phyloP scores from a whole-genome alignment of 2,113 vertebrate species.

The Pluvianellus socialis region DNA sequence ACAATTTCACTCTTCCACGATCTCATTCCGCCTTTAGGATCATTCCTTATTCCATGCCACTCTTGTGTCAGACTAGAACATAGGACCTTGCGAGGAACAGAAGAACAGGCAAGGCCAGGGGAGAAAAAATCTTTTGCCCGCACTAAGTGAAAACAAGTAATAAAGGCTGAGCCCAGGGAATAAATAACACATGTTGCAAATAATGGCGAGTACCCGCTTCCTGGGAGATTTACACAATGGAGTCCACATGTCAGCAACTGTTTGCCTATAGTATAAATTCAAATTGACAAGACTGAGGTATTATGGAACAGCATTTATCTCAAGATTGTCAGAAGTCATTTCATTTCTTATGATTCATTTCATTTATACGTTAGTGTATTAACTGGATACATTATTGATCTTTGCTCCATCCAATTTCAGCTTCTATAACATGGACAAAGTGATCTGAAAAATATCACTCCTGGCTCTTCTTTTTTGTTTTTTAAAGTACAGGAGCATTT shows the following conservation, averaged over 20 bases:
- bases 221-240: slow-evolving; percentile 45
- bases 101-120: not conserved
- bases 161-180: not conserved
- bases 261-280: slow-evolving; percentile 58
- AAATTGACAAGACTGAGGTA: slow-evolving; percentile 50
- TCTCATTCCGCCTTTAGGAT: not conserved
- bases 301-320: slow-evolving; percentile 53
- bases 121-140: not conserved
- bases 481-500: not conserved
- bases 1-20: not conserved
- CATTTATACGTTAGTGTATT: slow-evolving; percentile 61
- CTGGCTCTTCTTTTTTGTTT: not conserved
- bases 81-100: not conserved
- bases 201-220: not conserved
- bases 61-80: not conserved
- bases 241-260: slow-evolving; percentile 37
- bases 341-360: slow-evolving; percentile 72
- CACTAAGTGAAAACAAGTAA: not conserved
- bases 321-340: slow-evolving; percentile 63
- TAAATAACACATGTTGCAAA: slow-evolving; percentile 2
- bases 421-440: slow-evolving; percentile 26
- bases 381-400: slow-evolving; percentile 70
- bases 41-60: not conserved
- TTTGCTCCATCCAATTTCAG: slow-evolving; percentile 63
- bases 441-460: slow-evolving; percentile 46